These are phyloP conservation scores for Amphipoea oculea DNA, from an alignment of 2,888 invertebrate genomes.

Conservation along the genomic window DNA sequence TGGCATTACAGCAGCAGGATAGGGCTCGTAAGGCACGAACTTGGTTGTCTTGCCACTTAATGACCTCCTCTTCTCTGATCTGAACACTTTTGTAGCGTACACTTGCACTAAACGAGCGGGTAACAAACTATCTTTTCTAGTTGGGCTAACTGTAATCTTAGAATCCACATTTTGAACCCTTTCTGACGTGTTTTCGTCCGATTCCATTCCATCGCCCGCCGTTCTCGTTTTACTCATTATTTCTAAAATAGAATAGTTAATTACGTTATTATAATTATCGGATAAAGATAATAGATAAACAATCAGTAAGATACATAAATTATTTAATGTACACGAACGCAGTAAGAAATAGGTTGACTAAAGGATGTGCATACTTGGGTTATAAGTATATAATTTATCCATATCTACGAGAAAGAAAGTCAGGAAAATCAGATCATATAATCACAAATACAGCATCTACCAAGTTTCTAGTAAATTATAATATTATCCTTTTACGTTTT, in stretches of 20 bases:
- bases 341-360: constrained; percentile 46
- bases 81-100: constrained; percentile 91
- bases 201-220: constrained; percentile 95
- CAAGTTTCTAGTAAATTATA: constrained; percentile 26
- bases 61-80: constrained; percentile 89
- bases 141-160: constrained; percentile 58
- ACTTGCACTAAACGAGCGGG: constrained; percentile 83
- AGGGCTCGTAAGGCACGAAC: constrained; percentile 97
- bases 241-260: constrained; percentile 73
- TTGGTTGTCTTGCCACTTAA: constrained; percentile 93
- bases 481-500: constrained; percentile 30
- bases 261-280: constrained; percentile 30
- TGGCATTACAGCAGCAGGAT: constrained; percentile 95
- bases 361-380: constrained; percentile 75
- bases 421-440: constrained; percentile 38
- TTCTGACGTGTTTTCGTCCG: constrained; percentile 82
- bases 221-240: constrained; percentile 90
- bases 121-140: constrained; percentile 73
- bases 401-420: constrained; percentile 62
- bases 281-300: constrained; percentile 35
- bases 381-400: constrained; percentile 74
- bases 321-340: constrained; percentile 53
- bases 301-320: constrained; percentile 47
- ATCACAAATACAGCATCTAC: constrained; percentile 53
- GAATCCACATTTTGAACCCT: constrained; percentile 61